phyloP scores from a whole-genome alignment of 2,113 vertebrate species.

The Orientallactaga bullata region DNA sequence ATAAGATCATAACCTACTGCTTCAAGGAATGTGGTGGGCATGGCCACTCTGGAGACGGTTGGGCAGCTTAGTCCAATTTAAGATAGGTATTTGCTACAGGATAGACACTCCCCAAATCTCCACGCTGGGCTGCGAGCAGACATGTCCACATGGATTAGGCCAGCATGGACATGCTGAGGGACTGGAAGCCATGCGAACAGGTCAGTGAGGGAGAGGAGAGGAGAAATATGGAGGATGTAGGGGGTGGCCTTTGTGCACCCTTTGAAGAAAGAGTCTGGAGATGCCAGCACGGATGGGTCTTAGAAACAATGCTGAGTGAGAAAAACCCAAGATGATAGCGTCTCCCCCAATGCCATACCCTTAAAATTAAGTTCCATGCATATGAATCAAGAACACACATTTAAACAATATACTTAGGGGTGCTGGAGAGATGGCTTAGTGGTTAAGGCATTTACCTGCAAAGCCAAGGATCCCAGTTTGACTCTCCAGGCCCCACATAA shows the following conservation, averaged over 20 bases:
- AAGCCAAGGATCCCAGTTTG: no score
- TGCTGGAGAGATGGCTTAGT: no score
- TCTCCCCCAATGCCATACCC: not conserved
- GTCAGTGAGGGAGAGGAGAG: no score
- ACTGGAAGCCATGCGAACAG: not conserved
- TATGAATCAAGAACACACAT: not conserved
- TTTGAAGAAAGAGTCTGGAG: not conserved
- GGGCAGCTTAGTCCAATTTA: not conserved
- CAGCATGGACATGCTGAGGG: not conserved
- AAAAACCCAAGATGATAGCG: not conserved
- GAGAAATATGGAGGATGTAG: not conserved
- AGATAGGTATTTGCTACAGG: not conserved
- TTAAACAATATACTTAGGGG: not conserved
- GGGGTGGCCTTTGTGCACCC: not conserved
- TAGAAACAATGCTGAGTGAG: not conserved
- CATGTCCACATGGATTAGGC: not conserved
- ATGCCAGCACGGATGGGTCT: not conserved
- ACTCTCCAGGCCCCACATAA: no score
- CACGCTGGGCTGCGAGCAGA: not conserved
- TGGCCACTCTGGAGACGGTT: not conserved
- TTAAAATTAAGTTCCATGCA: not conserved
- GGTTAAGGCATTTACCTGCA: no score
- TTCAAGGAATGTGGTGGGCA: not conserved
- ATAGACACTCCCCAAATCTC: not conserved
- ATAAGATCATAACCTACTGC: not conserved